Conservation (phyloP, 2,797 vertebrate species). For the Bufotes viridis region DNA sequence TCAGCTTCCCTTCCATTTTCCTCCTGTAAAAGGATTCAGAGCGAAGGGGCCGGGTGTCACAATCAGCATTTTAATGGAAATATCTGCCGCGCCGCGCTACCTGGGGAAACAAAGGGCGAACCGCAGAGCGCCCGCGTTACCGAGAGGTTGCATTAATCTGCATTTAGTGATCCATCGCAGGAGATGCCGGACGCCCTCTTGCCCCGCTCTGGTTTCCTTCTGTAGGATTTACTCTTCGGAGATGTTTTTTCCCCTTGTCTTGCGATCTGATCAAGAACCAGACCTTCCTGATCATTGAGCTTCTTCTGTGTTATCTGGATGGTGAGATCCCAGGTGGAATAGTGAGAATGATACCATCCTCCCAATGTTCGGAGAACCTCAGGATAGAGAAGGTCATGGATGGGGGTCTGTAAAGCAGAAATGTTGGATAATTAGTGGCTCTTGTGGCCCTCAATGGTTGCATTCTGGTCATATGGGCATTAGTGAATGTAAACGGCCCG, state of each 20-base stretch:
- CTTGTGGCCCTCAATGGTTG: too few relatives aligned
- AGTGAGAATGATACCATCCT: too few relatives aligned
- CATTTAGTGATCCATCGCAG: slow-evolving; percentile 42
- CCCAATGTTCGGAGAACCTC: too few relatives aligned
- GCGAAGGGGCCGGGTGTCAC: slow-evolving; percentile 36
- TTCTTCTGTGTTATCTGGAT: background rate
- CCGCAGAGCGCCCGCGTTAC: background rate
- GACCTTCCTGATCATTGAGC: slow-evolving; percentile 21
- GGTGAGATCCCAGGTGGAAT: background rate
- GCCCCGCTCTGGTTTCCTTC: background rate
- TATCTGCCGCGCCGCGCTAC: slow-evolving; percentile 31
- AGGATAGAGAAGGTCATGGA: too few relatives aligned
- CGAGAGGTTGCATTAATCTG: slow-evolving; percentile 46
- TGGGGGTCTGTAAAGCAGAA: too few relatives aligned
- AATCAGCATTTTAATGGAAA: slow-evolving; percentile 63
- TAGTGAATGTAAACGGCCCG: too few relatives aligned
- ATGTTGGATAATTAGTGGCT: too few relatives aligned
- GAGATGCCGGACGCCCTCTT: background rate
- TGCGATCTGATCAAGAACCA: background rate
- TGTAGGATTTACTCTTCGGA: background rate
- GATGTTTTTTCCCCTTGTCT: background rate
- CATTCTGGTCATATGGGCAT: too few relatives aligned
- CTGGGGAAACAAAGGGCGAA: slow-evolving; percentile 35
- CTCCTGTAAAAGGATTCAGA: slow-evolving; percentile 30
- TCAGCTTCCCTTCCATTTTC: slow-evolving; percentile 29